Base-by-base conservation (phyloP, 1,140 invertebrate species). In the Achroia grisella region DNA sequence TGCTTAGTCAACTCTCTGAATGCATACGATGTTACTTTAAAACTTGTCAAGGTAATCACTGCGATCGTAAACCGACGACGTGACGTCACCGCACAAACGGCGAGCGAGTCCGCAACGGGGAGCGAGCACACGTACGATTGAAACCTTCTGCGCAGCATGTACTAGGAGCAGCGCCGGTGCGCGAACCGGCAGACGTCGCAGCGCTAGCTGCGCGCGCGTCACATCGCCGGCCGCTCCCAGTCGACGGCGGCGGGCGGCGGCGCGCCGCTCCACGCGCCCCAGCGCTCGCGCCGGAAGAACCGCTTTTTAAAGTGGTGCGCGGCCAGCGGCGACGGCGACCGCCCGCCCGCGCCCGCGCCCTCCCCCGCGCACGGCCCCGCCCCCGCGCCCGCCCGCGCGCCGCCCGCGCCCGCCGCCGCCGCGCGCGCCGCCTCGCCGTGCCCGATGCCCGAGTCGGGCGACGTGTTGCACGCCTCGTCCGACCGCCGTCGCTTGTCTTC, bases 221-320 rank as follows among this genome's bases (percentile, higher is more conserved):
- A 73, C 71, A 74, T 75, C 56, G 71, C 56, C 63, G 75, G 78
- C 89, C 91, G 93, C 76, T 93, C 90, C 92, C 92, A 64, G 77
- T 88, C 84, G 66, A 73, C 62, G 34, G 70, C 51, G 43, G 60
- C 55, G 41, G 71, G 63, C 61, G 77, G 79, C 42, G 71, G 56
- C 54, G 68, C 78, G 72, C 55, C 82, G 83, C 49, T 75, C 87
- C 81, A 82, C 82, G 78, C 72, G 67, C 87, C 74, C 88, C 87
- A 87, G 64, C 90, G 86, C 76, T 90, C 87, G 73, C 90, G 87
- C 57, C 92, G 91, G 81, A 92, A 93, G 77, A 93, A 94, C 54
- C 93, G 93, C 82, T 94, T 94, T 70, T 93, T 93, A 73, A 93
- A 93, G 75, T 93, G 92, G 60, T 91, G 90, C 45, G 89, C 74